These are phyloP conservation scores for Hirtodrosophila confusa DNA, from an alignment of 2,888 invertebrate species.

Conservation along the genomic window DNA sequence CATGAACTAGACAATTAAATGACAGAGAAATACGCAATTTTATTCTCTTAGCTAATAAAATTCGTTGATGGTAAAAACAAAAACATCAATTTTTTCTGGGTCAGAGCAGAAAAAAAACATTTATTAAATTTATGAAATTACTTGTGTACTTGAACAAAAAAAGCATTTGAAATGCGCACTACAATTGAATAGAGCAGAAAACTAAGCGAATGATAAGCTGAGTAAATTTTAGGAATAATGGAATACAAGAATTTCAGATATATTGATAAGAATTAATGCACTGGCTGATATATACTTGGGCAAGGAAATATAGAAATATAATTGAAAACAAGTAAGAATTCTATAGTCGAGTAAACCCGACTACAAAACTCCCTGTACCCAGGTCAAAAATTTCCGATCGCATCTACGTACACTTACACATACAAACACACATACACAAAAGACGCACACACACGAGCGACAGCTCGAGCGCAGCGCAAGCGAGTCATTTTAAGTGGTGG, in stretches of 20 bases:
- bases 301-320: not conserved
- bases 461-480: too few species aligned
- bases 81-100: conserved; percentile 42
- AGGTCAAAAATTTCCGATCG: too few species aligned
- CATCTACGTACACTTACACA: too few species aligned
- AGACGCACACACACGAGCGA: too few species aligned
- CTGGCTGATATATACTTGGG: too few species aligned
- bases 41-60: conserved; percentile 11
- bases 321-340: too few species aligned
- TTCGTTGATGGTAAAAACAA: conserved; percentile 17
- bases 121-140: conserved; percentile 31
- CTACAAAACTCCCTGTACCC: too few species aligned
- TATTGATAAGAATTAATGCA: not conserved
- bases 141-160: conserved; percentile 26
- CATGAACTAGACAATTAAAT: conserved; percentile 48
- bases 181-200: conserved; percentile 32
- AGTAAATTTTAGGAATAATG: conserved; percentile 4
- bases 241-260: not conserved
- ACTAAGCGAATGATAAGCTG: conserved; percentile 8
- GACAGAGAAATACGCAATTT: conserved; percentile 2
- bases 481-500: too few species aligned
- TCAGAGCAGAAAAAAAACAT: conserved; percentile 23
- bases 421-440: too few species aligned
- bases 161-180: conserved; percentile 7
- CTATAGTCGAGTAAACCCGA: too few species aligned